phyloP scores from a whole-genome alignment of 2,113 vertebrate species.

The Aldabrachelys gigantea region DNA sequence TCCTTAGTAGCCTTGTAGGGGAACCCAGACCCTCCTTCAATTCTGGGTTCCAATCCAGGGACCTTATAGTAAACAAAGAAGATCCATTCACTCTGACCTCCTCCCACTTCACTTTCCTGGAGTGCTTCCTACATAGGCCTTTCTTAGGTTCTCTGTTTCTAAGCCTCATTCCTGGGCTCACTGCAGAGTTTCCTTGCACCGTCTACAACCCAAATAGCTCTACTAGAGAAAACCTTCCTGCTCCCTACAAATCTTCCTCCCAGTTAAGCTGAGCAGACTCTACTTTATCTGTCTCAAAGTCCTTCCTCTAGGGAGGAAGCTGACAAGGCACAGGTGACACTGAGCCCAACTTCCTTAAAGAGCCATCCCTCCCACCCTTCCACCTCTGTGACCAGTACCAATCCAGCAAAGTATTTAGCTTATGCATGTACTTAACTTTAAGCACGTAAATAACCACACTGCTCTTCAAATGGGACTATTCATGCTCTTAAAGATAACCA shows the following conservation, averaged over 20 bases:
- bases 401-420: not conserved
- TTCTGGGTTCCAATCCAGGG: not conserved
- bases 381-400: not conserved
- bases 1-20: not conserved
- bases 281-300: not conserved
- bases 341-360: not conserved
- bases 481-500: not conserved
- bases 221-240: not conserved
- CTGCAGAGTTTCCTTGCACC: not conserved
- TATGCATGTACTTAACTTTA: not conserved
- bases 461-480: not conserved
- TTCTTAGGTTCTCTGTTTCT: not conserved
- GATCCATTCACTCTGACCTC: not conserved
- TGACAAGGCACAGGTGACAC: not conserved
- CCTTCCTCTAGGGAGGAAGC: not conserved
- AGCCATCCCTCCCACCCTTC: not conserved
- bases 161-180: not conserved
- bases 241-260: not conserved
- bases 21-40: not conserved
- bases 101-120: not conserved
- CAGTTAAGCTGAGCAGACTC: not conserved
- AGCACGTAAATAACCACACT: not conserved
- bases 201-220: not conserved
- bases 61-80: not conserved
- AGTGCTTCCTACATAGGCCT: not conserved